Conservation (phyloP, 2,797 vertebrate genomes). For the Lagorchestes hirsutus region DNA sequence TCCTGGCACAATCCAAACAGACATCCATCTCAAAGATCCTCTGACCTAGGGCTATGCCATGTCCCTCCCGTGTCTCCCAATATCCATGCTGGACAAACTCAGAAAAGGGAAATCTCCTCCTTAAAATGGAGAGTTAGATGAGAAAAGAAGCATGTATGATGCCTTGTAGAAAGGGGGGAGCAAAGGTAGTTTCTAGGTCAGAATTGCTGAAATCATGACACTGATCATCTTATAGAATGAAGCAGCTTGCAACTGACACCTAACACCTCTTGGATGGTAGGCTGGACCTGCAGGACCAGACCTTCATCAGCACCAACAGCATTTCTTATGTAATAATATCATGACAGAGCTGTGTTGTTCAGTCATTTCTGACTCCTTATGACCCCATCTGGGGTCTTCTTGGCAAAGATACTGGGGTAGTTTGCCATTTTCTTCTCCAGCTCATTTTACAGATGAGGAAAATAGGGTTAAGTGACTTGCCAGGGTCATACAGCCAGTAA, state of each 20-base stretch:
- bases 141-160: neutral
- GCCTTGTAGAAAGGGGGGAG: neutral
- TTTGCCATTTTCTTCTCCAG: neutral
- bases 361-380: neutral
- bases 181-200: neutral
- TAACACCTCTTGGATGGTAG: neutral
- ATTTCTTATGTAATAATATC: neutral
- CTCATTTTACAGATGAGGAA: neutral
- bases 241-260: neutral
- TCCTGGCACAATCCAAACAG: neutral
- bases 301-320: neutral
- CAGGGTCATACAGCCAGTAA: neutral
- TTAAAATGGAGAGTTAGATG: neutral
- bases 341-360: neutral
- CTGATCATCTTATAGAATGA: neutral
- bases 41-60: neutral
- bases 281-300: neutral
- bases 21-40: neutral
- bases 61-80: too few relatives aligned
- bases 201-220: neutral
- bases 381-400: neutral
- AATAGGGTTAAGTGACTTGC: neutral
- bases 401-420: neutral
- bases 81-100: neutral
- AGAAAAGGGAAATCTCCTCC: neutral